Evolutionary conservation across 1,140 invertebrate species (phyloP).

Genomic region (Gonioctena quinquepunctata): DNA sequence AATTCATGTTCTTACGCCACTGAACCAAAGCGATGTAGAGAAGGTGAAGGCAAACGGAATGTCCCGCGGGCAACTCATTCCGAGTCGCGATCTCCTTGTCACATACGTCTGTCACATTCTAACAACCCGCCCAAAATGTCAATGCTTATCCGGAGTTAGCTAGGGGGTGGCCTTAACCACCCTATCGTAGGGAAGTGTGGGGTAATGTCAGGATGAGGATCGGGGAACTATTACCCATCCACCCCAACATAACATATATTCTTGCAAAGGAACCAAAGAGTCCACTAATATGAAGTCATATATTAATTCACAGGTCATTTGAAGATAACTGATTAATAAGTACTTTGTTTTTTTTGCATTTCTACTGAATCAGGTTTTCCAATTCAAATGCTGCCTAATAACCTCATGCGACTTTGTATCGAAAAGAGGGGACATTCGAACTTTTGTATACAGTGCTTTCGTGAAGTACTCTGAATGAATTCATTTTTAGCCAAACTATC

Average conservation of each 20-base stretch:
- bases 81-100: conserved; percentile 14
- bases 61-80: conserved; percentile 31
- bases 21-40: conserved; percentile 12
- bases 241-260: background rate
- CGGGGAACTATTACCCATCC: background rate
- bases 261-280: too few species aligned
- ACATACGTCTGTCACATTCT: conserved; percentile 40
- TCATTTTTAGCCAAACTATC: too few species aligned
- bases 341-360: too few species aligned
- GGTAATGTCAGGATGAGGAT: conserved; percentile 38
- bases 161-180: conserved; percentile 11
- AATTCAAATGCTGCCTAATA: too few species aligned
- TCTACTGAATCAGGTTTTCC: too few species aligned
- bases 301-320: too few species aligned
- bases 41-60: conserved; percentile 23
- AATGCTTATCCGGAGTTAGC: conserved; percentile 36
- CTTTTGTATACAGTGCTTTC: too few species aligned
- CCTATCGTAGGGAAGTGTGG: conserved; percentile 20
- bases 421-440: too few species aligned
- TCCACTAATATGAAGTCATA: too few species aligned
- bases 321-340: too few species aligned
- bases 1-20: background rate
- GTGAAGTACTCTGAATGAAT: too few species aligned
- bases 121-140: conserved; percentile 42
- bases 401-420: too few species aligned